Conservation (phyloP, 1,140 invertebrate species). For the Macrosteles quadrilineatus region DNA sequence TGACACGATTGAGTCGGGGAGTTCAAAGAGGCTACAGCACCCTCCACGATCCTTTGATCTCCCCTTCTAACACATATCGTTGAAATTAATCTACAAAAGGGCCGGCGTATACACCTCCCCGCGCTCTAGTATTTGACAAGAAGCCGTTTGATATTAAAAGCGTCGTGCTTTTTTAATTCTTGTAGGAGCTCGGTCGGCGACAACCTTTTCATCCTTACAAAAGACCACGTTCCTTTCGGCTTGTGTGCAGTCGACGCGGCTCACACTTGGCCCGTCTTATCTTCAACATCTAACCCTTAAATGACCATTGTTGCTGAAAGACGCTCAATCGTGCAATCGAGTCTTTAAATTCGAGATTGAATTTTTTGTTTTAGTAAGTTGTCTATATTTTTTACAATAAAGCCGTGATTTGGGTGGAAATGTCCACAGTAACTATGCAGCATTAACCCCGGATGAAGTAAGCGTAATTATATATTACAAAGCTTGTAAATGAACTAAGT, state of each 20-base stretch:
- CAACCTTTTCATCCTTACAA: slow-evolving; percentile 13
- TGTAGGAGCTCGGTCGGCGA: not conserved
- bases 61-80: slow-evolving; percentile 14
- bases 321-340: no score
- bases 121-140: slow-evolving; percentile 4
- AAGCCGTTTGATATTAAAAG: slow-evolving; percentile 16
- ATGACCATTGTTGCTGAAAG: no score
- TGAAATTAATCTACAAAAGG: slow-evolving; percentile 16
- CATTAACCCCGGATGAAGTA: no score
- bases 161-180: slow-evolving; percentile 14
- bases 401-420: no score
- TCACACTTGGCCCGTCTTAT: not conserved
- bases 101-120: not conserved
- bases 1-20: no score
- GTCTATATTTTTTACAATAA: no score
- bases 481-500: no score
- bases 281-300: not conserved
- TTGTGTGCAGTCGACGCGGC: not conserved
- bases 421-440: no score
- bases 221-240: not conserved
- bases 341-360: no score
- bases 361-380: no score
- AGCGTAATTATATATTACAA: no score
- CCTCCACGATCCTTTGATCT: not conserved
- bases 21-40: no score